Evolutionary conservation across 2,888 invertebrate genomes (phyloP), one percentile per base, ranked within the genome.

Genomic region (Theodoxus fluviatilis): DNA sequence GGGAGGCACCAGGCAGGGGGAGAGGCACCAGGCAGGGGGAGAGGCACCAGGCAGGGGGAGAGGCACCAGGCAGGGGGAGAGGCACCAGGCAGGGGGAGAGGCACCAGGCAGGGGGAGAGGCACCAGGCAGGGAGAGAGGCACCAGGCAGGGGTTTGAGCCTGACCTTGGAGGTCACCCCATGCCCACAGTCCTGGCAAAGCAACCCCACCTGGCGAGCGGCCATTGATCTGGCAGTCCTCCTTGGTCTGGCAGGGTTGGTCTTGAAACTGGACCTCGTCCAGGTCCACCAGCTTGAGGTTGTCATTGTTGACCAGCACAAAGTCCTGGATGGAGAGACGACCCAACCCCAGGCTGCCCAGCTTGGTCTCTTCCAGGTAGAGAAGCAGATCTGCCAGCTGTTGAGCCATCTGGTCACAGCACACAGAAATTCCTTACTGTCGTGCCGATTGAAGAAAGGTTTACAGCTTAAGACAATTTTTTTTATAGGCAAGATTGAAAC

Each of bases 251-350:
- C 84, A 84, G 0, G 70, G 6, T 31, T 69, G 68, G 61, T 83
- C 83, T 4, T 77, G 80, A 3, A 80, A 38, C 12, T 40, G 63
- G 1, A 82, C 28, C n/a, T 83, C 80, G 73, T 81, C 81, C 1
- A 84, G 75, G 67, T 84, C 83, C 2, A 79, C 78, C 49, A 83
- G 75, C 68, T 80, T 79, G 0, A 82, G 65, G 1, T 71, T 55
- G 4, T 71, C 61, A 25, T 69, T 75, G 15, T 74, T 67, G 12
- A 79, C 74, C 15, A 79, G 35, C 1, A 82, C 78, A 76, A 83
- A 82, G 69, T 82, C 82, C 9, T 75, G 68, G 35, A 74, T 59
- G 12, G 75, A 75, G 28, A 82, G 70, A 15, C 74, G 73, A 0
- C 74, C 73, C 38, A 82, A 73, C 1, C 78, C 76, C n/a, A 82